Base-by-base conservation (phyloP, 2,797 vertebrate species). In the Oreochromis grahami region DNA sequence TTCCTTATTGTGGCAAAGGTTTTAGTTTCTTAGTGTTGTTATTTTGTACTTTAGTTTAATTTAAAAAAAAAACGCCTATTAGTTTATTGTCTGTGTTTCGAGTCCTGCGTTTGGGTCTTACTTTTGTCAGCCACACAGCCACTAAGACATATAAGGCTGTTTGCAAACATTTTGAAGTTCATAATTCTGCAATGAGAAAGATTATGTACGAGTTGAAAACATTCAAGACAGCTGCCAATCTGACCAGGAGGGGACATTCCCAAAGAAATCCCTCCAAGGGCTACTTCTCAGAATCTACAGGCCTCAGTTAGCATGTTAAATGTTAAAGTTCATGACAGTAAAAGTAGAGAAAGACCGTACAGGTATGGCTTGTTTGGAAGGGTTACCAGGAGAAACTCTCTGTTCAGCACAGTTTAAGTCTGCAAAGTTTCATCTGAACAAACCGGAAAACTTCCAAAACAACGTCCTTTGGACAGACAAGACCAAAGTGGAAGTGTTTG, bases 81-180 rank as follows among this genome's bases (percentile, higher is more conserved):
- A 58, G 26, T 58, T 58, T 0, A 60, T 58, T 58, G 14, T 26
- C 55, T 32, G 14, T 58, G 0, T 58, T 58, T 8, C 0, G 0
- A 55, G 53, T 26, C 24, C 53, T 58, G 14, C 2, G 1, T 58
- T 58, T 58, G 29, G 5, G 15, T 58, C 55, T 15, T 32, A 32
- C 55, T 26, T 58, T 32, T 58, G 29, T 58, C 55, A 58, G 55
- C 26, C 55, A 1, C 1, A 6, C 55, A 58, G 0, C 55, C 32
- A 29, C 55, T 10, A 32, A 32, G 55, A 29, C 26, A 9, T 17
- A 5, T 56, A 58, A 58, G 0, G 58, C 11, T n/a, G 19, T 63
- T 63, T 38, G 0, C 10, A 3, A 63, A 63, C 11, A 65, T n/a
- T 65, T 65, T 14, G 34, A 65, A 21, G 6, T 38, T 12, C 34